Conservation (phyloP, 2,888 invertebrate genomes). For the Amiota communis region DNA sequence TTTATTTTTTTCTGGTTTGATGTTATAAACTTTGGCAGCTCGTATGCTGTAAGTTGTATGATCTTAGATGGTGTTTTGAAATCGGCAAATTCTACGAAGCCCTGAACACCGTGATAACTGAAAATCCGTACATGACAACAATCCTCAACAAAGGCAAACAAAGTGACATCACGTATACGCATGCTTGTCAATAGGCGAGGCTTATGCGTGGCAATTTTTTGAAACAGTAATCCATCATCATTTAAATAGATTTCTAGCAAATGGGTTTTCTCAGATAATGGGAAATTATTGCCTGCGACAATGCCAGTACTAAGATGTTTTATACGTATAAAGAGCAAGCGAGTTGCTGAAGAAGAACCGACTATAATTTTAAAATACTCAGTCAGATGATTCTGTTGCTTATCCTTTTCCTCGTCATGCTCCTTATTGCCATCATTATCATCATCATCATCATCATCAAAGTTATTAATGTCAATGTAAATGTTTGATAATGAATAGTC, state of each 20-base stretch:
- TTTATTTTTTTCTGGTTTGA: conserved; percentile 35
- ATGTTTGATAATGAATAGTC: too few relatives aligned
- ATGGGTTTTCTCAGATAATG: conserved; percentile 37
- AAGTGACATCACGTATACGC: conserved; percentile 74
- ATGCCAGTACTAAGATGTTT: conserved; percentile 42
- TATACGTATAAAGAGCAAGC: not conserved
- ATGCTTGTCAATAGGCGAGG: conserved; percentile 73
- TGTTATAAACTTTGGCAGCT: conserved; percentile 51
- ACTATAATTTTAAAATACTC: not conserved
- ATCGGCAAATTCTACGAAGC: conserved; percentile 67
- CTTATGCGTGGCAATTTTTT: conserved; percentile 74
- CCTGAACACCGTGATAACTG: conserved; percentile 70
- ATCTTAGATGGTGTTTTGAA: conserved; percentile 42
- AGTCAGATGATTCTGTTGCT: not conserved
- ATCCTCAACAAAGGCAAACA: conserved; percentile 74
- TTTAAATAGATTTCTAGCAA: conserved; percentile 70
- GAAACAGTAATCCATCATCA: conserved; percentile 73
- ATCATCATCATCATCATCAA: not conserved
- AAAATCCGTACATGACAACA: conserved; percentile 60
- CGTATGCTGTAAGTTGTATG: conserved; percentile 39
- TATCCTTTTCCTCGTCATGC: not conserved
- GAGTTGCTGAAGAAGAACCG: not conserved
- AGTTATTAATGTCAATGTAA: not conserved
- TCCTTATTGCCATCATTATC: not conserved
- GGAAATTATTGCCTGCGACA: conserved; percentile 2